Percentiles rank a stretch among this genome's conserved stretches.
Conservation (phyloP, 2,888 invertebrate genomes). For the Fragum fragum region DNA sequence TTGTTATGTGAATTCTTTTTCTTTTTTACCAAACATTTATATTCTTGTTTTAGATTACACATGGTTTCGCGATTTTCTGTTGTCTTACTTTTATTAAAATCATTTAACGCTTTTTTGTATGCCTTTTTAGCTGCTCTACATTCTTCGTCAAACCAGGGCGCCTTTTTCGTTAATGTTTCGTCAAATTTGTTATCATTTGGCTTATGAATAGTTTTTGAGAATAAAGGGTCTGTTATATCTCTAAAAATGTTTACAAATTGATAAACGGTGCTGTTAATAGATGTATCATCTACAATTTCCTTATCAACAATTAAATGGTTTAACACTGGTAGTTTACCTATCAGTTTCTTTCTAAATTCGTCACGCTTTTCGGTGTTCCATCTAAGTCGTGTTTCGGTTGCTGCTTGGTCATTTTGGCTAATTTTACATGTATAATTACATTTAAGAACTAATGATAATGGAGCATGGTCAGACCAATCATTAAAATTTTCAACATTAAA, state of each 20-base stretch:
- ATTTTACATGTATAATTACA: too few species aligned
- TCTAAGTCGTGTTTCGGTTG: background rate
- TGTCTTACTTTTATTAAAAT: conserved; percentile 7
- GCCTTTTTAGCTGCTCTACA: background rate
- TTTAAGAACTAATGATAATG: too few species aligned
- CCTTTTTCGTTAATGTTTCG: background rate
- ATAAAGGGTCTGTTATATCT: conserved; percentile 4
- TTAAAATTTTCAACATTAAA: background rate
- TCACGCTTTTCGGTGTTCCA: background rate
- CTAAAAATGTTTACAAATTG: background rate
- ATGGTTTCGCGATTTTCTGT: background rate
- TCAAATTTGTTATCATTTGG: background rate
- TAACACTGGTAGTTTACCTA: background rate
- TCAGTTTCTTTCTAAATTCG: background rate
- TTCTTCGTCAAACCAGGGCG: conserved; percentile 19
- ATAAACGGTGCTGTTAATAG: too few species aligned
- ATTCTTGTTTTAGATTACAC: too few species aligned
- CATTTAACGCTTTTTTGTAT: background rate
- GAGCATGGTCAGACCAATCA: conserved; percentile 14
- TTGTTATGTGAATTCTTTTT: too few species aligned
- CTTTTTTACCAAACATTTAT: too few species aligned
- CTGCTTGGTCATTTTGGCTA: background rate
- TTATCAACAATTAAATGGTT: background rate
- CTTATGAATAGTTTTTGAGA: too few species aligned
- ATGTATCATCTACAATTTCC: background rate